Conservation (phyloP, 2,888 invertebrate species). For the Monoplex corrugatus region DNA sequence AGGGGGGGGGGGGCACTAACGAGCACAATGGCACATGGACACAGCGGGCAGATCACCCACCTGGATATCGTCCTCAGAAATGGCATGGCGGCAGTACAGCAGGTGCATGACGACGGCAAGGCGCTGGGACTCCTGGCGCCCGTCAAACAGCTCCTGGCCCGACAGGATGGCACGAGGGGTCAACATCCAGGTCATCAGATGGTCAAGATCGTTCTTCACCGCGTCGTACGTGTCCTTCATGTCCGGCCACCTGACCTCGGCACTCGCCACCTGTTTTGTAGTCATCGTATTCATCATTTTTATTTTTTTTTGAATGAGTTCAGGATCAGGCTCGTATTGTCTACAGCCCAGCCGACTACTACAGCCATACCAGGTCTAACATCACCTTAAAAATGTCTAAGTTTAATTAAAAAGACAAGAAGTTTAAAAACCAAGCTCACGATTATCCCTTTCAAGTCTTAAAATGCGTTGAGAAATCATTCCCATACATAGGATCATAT, state of each 20-base stretch:
- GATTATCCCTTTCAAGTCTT: too few species aligned
- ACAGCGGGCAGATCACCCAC: background rate
- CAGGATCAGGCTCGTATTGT: too few species aligned
- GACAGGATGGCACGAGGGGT: slow-evolving; percentile 28
- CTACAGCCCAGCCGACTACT: too few species aligned
- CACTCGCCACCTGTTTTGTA: slow-evolving; percentile 45
- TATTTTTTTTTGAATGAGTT: too few species aligned
- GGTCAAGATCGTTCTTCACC: slow-evolving; percentile 21
- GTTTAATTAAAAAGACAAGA: too few species aligned
- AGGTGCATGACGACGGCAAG: slow-evolving; percentile 23
- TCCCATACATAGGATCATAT: too few species aligned
- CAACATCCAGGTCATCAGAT: slow-evolving; percentile 21
- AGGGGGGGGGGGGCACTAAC: background rate
- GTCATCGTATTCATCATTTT: too few species aligned
- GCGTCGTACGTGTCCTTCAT: background rate
- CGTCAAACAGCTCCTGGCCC: slow-evolving; percentile 37
- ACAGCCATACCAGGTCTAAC: too few species aligned
- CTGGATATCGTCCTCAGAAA: slow-evolving; percentile 27
- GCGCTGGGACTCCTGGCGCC: slow-evolving; percentile 18
- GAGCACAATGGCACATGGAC: background rate
- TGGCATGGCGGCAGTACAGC: slow-evolving; percentile 32
- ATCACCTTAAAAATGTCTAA: too few species aligned
- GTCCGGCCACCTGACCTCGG: slow-evolving; percentile 35
- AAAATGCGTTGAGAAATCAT: too few species aligned
- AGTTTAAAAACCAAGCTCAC: too few species aligned